These are phyloP conservation scores for Gila orcuttii DNA, from an alignment of 2,113 vertebrate species.

Conservation along the genomic window DNA sequence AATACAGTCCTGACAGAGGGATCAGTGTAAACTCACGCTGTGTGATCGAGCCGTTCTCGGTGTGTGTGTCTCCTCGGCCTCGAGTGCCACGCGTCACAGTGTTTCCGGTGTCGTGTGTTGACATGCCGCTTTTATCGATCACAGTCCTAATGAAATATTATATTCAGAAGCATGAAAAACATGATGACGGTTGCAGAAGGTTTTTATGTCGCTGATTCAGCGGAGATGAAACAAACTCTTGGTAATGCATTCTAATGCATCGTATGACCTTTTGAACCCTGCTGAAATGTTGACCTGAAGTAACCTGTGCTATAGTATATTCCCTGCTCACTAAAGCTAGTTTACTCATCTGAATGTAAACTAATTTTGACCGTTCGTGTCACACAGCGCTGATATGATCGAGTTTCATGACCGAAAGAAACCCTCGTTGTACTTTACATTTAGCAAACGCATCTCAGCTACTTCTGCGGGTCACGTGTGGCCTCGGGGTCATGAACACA, in stretches of 20 bases:
- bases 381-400: constrained; percentile 8
- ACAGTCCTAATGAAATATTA: neutral
- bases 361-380: constrained; percentile 40
- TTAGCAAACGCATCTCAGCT: too few species aligned
- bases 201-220: neutral
- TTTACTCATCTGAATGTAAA: constrained; percentile 60
- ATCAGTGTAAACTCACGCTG: constrained; percentile 41
- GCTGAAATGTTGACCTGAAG: constrained; percentile 50
- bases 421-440: neutral
- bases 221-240: neutral
- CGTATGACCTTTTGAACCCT: neutral
- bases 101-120: constrained; percentile 42
- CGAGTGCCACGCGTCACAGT: too few species aligned
- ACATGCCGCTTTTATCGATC: neutral
- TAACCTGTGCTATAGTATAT: constrained; percentile 53
- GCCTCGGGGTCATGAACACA: too few species aligned
- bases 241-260: neutral
- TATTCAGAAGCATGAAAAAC: neutral
- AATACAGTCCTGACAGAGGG: neutral
- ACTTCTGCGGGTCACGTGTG: too few species aligned
- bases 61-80: too few species aligned
- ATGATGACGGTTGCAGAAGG: neutral
- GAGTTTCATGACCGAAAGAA: neutral
- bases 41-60: constrained; percentile 48
- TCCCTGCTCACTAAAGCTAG: neutral